Base-by-base conservation (phyloP, 2,888 invertebrate species). In the Lasioglossum oenotherae region DNA sequence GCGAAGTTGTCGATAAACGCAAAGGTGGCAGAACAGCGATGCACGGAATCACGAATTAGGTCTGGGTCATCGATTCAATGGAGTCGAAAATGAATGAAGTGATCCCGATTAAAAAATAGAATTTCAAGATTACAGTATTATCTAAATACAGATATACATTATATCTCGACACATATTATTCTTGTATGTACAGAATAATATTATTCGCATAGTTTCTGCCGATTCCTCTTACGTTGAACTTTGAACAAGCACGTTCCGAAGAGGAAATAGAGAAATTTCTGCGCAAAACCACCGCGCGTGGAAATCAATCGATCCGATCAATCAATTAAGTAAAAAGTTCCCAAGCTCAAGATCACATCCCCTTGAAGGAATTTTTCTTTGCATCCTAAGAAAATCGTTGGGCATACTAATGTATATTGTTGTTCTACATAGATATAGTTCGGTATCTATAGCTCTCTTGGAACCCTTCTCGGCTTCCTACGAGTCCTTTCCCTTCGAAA, bases 351-450 rank as follows among this genome's bases (percentile, higher is more conserved):
- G 64, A 53, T n/a, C 53, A 3, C 53, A 1, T 12, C 16, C 27
- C 16, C 10, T 19, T 57, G n/a, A n/a, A 57, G 31, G 27, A 41
- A n/a, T 41, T 57, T 57, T 57, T 74, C 35, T 19, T 35, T 19
- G 10, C 27, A 5, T 27, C 14, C 73, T 60, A 60, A 12, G 60
- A 16, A 60, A 14, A 23, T 38, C 38, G 38, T 23, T 23, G 23
- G n/a, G 12, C 53, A 2, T 38, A n/a, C 57, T 38, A 35, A 57
- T 19, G 23, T n/a, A n/a, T 16, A n/a, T 16, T n/a, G 1, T 38
- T 16, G 14, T 74, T 57, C 74, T 6, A 27, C 27, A 38, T 74
- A 41, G n/a, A 38, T 74, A 27, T 41, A 74, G 74, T 38, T 53
- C 38, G 35, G 12, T 74, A 41, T 74, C 5, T 8, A 74, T 53